Conservation (phyloP, 2,888 invertebrate species). For the Leptarthrus brevirostris region DNA sequence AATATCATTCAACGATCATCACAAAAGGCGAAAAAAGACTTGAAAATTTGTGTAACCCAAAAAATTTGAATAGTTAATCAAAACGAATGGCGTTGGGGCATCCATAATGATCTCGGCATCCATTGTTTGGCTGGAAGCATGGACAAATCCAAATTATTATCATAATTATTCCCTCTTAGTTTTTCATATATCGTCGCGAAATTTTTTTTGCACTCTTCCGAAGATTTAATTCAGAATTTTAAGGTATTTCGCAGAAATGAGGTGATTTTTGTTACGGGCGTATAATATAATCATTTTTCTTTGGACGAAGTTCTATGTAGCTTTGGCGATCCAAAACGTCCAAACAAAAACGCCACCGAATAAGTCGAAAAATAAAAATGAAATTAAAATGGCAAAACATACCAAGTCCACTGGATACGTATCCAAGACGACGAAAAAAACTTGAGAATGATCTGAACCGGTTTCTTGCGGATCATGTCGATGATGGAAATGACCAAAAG, state of each 20-base stretch:
- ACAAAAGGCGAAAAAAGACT: slow-evolving; percentile 12
- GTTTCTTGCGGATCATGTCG: slow-evolving; percentile 51
- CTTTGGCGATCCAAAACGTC: slow-evolving; percentile 13
- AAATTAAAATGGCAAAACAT: slow-evolving; percentile 49
- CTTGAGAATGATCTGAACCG: slow-evolving; percentile 48
- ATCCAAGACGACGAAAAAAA: slow-evolving; percentile 14
- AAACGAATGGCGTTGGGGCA: slow-evolving; percentile 13
- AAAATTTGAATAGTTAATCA: slow-evolving; percentile 46
- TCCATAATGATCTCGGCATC: slow-evolving; percentile 32
- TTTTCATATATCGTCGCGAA: slow-evolving; percentile 25
- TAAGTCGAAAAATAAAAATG: slow-evolving; percentile 45
- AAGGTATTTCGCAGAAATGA: slow-evolving; percentile 42
- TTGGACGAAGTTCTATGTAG: slow-evolving; percentile 23
- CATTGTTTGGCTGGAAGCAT: slow-evolving; percentile 31
- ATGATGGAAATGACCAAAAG: slow-evolving; percentile 49
- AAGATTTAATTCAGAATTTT: slow-evolving; percentile 41
- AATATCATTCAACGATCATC: slow-evolving; percentile 16
- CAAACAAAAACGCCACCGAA: slow-evolving; percentile 7
- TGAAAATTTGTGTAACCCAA: slow-evolving; percentile 29
- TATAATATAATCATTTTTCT: slow-evolving; percentile 39
- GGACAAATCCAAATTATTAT: slow-evolving; percentile 36
- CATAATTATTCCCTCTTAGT: slow-evolving; percentile 43
- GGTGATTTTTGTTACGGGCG: slow-evolving; percentile 40
- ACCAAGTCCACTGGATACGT: slow-evolving; percentile 29
- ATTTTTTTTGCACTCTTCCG: slow-evolving; percentile 9